These are phyloP conservation scores for Papilio xuthus DNA, from an alignment of 1,140 invertebrate species.

Conservation along the genomic window DNA sequence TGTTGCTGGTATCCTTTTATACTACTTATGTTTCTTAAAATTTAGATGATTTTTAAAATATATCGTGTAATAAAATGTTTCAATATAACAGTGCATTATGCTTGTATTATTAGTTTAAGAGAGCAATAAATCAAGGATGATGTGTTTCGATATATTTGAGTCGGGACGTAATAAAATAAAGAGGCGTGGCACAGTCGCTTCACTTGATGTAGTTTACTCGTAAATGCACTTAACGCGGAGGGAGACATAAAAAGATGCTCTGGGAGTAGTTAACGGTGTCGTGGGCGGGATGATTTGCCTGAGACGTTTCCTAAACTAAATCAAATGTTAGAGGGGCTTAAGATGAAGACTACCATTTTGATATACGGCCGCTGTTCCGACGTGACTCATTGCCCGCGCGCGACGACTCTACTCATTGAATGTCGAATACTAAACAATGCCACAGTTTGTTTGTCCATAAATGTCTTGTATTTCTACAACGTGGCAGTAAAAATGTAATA, in stretches of 20 bases:
- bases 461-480: constrained; percentile 15
- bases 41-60: neutral
- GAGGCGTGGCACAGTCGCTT: constrained; percentile 55
- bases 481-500: constrained; percentile 16
- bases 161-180: constrained; percentile 67
- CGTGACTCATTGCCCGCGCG: constrained; percentile 24
- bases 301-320: constrained; percentile 51
- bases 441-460: constrained; percentile 32
- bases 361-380: constrained; percentile 21
- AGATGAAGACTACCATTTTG: constrained; percentile 30
- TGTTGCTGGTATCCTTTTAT: no score
- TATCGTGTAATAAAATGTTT: neutral
- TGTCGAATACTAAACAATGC: constrained; percentile 9
- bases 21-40: neutral
- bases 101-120: constrained; percentile 32
- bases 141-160: constrained; percentile 56
- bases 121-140: constrained; percentile 49
- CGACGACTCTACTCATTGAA: neutral
- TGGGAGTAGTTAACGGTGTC: constrained; percentile 68
- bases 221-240: constrained; percentile 74
- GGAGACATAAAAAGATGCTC: constrained; percentile 71
- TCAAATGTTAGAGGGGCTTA: constrained; percentile 49
- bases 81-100: neutral
- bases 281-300: constrained; percentile 58
- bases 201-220: constrained; percentile 67